These are phyloP conservation scores for Melangyna quadrimaculata DNA, from an alignment of 2,888 invertebrate species.

Conservation along the genomic window DNA sequence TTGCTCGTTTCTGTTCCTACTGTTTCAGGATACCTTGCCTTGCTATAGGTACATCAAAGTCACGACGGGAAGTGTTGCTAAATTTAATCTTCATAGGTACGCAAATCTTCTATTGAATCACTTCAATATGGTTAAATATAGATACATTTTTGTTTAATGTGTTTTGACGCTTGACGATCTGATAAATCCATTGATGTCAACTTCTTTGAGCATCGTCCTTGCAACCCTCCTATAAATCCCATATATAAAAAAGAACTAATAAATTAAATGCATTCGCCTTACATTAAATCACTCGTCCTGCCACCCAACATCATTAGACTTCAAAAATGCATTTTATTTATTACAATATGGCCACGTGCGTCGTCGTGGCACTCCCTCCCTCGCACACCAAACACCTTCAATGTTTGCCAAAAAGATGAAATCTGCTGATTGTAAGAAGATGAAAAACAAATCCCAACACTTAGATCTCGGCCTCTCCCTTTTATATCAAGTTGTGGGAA, in stretches of 20 bases:
- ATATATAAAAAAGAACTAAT: neutral
- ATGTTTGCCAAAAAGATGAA: constrained; percentile 47
- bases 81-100: too few species aligned
- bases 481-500: neutral
- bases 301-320: neutral
- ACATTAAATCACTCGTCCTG: neutral
- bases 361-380: neutral
- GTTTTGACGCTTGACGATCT: too few species aligned
- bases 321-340: constrained; percentile 11
- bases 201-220: neutral
- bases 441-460: neutral
- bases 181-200: neutral
- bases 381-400: neutral
- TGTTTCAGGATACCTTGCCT: too few species aligned
- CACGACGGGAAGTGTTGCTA: too few species aligned
- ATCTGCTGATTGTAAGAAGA: too few species aligned
- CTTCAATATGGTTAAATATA: neutral
- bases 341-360: constrained; percentile 8
- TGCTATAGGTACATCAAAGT: neutral
- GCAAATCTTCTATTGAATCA: neutral
- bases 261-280: constrained; percentile 17
- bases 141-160: neutral
- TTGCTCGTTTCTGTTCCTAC: neutral
- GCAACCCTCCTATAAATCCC: neutral
- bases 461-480: neutral